Conservation (phyloP, 2,797 vertebrate genomes). For the Gymnoscopelus braueri region DNA sequence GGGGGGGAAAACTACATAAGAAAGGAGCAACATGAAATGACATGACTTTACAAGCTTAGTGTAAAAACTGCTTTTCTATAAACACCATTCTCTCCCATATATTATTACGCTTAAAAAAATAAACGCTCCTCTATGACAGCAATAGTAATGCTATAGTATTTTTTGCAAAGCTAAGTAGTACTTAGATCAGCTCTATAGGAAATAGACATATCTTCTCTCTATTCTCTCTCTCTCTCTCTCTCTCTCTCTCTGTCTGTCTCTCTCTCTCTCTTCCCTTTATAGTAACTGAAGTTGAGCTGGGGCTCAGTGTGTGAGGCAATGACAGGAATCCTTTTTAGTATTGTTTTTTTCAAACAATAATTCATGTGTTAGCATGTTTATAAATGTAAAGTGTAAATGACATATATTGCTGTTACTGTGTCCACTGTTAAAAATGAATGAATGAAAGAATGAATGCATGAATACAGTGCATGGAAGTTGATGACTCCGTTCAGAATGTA, state of each 20-base stretch:
- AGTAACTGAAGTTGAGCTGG: conserved; percentile 49
- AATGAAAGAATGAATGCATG: conserved; percentile 59
- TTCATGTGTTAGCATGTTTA: conserved; percentile 35
- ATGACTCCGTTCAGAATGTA: conserved; percentile 61
- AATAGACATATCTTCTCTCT: conserved; percentile 76
- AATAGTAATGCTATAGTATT: conserved; percentile 83
- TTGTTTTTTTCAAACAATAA: conserved; percentile 46
- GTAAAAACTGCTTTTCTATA: conserved; percentile 81
- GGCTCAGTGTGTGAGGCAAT: conserved; percentile 70
- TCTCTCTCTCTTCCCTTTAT: conserved; percentile 71
- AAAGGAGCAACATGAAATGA: conserved; percentile 69
- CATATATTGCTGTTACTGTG: conserved; percentile 51
- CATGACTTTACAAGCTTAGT: conserved; percentile 80
- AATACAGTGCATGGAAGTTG: conserved; percentile 72
- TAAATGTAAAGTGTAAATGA: conserved; percentile 19
- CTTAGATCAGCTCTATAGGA: conserved; percentile 81
- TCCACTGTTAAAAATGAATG: conserved; percentile 56
- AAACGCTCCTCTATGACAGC: conserved; percentile 85
- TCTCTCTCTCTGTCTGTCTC: conserved; percentile 54
- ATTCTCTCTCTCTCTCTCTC: conserved; percentile 7
- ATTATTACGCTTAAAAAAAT: conserved; percentile 88
- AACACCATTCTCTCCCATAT: conserved; percentile 83
- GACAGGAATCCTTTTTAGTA: conserved; percentile 13
- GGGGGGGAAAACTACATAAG: conserved; percentile 56
- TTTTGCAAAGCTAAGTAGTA: conserved; percentile 82